Percentiles rank a stretch among this genome's conserved stretches.
phyloP scores from a whole-genome alignment of 2,797 vertebrate genomes.

The Carapus acus region DNA sequence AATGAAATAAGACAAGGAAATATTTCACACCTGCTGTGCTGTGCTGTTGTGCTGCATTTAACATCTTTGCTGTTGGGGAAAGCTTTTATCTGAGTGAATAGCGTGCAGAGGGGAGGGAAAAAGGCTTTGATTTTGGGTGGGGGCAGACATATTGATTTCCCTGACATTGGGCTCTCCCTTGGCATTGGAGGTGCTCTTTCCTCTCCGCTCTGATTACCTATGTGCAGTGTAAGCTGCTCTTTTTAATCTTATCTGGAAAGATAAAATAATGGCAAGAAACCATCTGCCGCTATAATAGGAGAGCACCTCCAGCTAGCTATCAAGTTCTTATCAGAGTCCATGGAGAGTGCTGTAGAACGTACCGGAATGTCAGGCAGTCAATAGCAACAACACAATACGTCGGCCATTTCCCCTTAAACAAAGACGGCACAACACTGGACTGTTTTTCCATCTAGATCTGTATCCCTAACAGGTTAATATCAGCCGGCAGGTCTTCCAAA shows the following conservation, averaged over 20 bases:
- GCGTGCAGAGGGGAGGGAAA: slow-evolving; percentile 30
- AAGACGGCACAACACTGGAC: slow-evolving; percentile 29
- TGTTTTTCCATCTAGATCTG: slow-evolving; percentile 17
- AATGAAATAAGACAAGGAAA: slow-evolving; percentile 34
- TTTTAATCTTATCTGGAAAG: slow-evolving; percentile 63
- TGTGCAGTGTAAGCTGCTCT: slow-evolving; percentile 48
- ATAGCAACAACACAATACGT: slow-evolving; percentile 47
- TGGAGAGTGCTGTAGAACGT: slow-evolving; percentile 41
- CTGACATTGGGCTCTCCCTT: slow-evolving; percentile 66
- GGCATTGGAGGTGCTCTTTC: slow-evolving; percentile 57
- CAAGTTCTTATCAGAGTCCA: slow-evolving; percentile 51
- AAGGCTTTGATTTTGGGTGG: slow-evolving; percentile 58
- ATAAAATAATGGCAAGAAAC: slow-evolving; percentile 61
- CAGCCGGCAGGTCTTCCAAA: slow-evolving; percentile 2
- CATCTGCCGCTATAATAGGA: slow-evolving; percentile 48
- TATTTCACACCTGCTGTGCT: slow-evolving; percentile 36
- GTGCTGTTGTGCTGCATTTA: slow-evolving; percentile 42
- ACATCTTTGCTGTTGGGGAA: slow-evolving; percentile 16
- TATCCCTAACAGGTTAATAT: slow-evolving; percentile 22
- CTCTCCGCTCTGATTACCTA: slow-evolving; percentile 62
- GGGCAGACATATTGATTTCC: slow-evolving; percentile 64
- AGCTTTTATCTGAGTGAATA: slow-evolving; percentile 50
- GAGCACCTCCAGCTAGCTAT: slow-evolving; percentile 46
- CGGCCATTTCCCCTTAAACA: slow-evolving; percentile 37
- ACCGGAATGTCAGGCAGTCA: slow-evolving; percentile 54